Base-by-base conservation (phyloP, 92 coral and sea anemone species). In the Chrysogorgia sp. region DNA sequence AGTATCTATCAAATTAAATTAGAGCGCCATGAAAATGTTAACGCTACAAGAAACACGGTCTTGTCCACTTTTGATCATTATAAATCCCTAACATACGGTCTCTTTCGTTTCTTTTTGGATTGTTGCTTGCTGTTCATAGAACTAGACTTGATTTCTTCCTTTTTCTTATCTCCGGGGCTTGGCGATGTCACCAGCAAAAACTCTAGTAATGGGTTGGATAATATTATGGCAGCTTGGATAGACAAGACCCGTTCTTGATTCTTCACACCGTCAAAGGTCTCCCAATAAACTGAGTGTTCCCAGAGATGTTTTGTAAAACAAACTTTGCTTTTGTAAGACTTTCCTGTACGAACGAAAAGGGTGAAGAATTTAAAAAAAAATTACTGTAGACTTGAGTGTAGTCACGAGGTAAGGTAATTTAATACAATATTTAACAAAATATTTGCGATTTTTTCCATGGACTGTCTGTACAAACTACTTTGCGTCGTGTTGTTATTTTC, bases 211-310 rank as follows among this genome's bases (percentile, higher is more conserved):
- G 99, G 99, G 55, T 96, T 96, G 25, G 99, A 96, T 1, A 96
- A 96, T 32, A 96, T 96, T 4, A 96, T 96, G 10, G 99, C 99
- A 47, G 99, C 99, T 81, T 96, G 99, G 15, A 96, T 96, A 9
- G 99, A 96, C 55, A 96, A 81, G 59, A 96, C 99, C 67, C 99
- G 82, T 63, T 96, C 99, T 68, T 96, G 99, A 50, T 96, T 96
- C 81, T 96, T 96, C 10, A 96, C 92, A 33, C 97, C 99, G 71
- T 96, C 99, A 61, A 96, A 96, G 10, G 92, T 85, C 63, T 96
- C 99, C 99, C 99, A 96, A 65, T 96, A 96, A 4, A 96, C 86
- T 34, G 97, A 92, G 37, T 96, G 99, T 34, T 96, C 99, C 99
- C 99, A 96, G 58, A 96, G 64, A 86, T 96, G 99, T 71, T 96